A percentile compares a stretch with the other conserved stretches of the same genome.
These are phyloP conservation scores for Thinocorus orbignyianus DNA, from an alignment of 2,113 vertebrate genomes.

Conservation along the genomic window DNA sequence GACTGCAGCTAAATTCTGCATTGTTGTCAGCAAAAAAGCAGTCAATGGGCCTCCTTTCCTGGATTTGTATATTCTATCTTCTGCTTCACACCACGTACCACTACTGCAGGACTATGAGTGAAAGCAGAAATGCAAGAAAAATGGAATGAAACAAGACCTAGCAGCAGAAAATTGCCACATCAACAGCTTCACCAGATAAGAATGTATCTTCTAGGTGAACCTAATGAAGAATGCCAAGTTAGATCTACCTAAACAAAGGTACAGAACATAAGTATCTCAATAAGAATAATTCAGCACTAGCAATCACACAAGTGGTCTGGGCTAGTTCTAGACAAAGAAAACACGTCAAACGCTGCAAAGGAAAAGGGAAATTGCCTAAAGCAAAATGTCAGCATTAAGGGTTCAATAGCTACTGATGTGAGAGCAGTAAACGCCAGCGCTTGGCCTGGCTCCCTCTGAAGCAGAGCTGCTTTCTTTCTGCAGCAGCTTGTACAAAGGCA, in stretches of 20 bases:
- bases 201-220: neutral
- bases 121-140: neutral
- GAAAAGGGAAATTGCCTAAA: slow-evolving; percentile 17
- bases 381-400: slow-evolving; percentile 4
- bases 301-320: neutral
- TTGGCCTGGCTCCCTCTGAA: neutral
- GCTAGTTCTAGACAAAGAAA: slow-evolving; percentile 6
- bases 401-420: neutral
- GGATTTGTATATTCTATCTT: neutral
- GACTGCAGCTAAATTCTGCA: neutral
- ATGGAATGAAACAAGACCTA: neutral
- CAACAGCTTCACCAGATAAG: neutral
- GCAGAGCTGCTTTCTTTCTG: neutral
- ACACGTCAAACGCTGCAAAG: neutral
- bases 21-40: neutral
- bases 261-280: neutral
- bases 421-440: neutral
- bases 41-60: neutral
- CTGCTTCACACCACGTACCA: neutral
- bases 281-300: neutral
- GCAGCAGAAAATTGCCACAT: neutral
- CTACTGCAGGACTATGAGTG: neutral
- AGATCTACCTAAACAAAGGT: neutral
- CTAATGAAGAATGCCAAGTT: neutral
- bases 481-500: neutral